phyloP scores from a whole-genome alignment of 2,113 vertebrate species.

The Pogonocichla stellata region DNA sequence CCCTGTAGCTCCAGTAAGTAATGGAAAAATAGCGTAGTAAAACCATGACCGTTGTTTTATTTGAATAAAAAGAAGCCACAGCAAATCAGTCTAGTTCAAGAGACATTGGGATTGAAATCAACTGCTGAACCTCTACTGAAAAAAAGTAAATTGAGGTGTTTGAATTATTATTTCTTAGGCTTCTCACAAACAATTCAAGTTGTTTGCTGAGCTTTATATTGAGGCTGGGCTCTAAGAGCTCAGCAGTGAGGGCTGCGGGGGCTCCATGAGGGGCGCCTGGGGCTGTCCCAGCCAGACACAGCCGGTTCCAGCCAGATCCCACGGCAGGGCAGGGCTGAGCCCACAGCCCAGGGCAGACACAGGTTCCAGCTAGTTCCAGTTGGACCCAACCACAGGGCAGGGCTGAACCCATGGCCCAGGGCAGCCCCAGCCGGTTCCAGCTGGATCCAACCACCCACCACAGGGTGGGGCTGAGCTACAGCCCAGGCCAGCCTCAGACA shows the following conservation, averaged over 20 bases:
- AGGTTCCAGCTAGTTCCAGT: neutral
- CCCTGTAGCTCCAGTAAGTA: neutral
- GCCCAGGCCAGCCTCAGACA: neutral
- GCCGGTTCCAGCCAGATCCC: rapidly evolving
- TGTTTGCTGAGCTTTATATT: neutral
- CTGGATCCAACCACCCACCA: neutral
- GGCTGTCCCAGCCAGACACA: rapidly evolving
- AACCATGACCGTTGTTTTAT: neutral
- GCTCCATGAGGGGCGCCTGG: rapidly evolving
- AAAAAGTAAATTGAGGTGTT: neutral
- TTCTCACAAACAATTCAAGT: neutral
- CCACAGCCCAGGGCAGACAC: neutral
- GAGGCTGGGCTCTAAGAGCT: neutral
- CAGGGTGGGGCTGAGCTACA: too few species aligned
- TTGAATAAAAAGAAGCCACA: neutral
- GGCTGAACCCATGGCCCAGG: too few species aligned
- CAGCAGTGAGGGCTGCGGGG: rapidly evolving
- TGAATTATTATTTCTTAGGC: neutral
- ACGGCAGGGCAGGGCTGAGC: neutral
- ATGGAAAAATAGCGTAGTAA: neutral
- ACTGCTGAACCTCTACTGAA: neutral
- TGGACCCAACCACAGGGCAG: neutral
- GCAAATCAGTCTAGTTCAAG: neutral
- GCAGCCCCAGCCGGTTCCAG: too few species aligned
- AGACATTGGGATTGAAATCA: neutral